phyloP scores from a whole-genome alignment of 2,113 vertebrate genomes.

The Pleuronectes platessa region DNA sequence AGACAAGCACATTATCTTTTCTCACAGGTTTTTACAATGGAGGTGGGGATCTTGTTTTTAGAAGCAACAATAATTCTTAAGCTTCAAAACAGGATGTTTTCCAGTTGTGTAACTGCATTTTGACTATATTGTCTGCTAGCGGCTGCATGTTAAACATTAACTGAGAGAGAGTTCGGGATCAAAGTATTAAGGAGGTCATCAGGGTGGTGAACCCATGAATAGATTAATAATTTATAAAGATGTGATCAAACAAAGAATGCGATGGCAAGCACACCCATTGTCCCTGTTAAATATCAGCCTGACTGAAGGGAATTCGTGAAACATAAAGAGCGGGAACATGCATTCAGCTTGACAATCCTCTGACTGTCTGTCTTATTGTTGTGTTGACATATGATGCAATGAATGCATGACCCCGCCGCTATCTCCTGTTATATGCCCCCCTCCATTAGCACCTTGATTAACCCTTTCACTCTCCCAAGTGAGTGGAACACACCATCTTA shows the following conservation, averaged over 20 bases:
- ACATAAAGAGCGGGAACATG: neutral
- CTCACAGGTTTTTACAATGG: neutral
- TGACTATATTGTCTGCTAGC: neutral
- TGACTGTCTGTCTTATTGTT: neutral
- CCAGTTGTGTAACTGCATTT: neutral
- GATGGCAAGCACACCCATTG: neutral
- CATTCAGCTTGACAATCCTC: neutral
- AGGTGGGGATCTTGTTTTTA: neutral
- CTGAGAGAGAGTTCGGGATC: neutral
- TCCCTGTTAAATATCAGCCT: constrained; percentile 9
- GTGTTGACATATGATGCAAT: neutral
- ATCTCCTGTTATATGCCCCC: neutral
- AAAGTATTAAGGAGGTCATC: constrained; percentile 30
- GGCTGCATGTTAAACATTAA: constrained; percentile 3
- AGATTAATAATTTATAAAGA: constrained; percentile 42
- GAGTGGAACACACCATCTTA: neutral
- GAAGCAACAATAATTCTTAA: neutral
- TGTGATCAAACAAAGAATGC: constrained; percentile 30
- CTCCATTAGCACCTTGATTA: neutral
- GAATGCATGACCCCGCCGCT: neutral
- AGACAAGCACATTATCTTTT: constrained; percentile 16
- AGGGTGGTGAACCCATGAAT: neutral
- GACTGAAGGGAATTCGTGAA: neutral
- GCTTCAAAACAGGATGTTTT: neutral
- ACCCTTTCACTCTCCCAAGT: neutral